A percentile compares a stretch with the other conserved stretches of the same genome.
These are phyloP conservation scores for Cheilosia vernalis DNA, from an alignment of 2,888 invertebrate species.

Conservation along the genomic window DNA sequence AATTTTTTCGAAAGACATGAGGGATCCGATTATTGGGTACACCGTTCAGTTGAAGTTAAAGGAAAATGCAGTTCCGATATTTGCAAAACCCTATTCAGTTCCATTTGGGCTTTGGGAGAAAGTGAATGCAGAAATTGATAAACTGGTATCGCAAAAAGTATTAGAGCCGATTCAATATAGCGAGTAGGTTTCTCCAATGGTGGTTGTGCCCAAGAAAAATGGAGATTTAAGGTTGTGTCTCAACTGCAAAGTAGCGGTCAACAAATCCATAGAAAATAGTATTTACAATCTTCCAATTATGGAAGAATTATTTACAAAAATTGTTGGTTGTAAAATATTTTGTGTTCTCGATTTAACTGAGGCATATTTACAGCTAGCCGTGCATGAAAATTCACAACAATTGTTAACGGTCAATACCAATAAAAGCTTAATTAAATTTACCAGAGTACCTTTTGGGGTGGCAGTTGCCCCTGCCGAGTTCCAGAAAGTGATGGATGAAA, in stretches of 20 bases:
- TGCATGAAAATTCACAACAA: neutral
- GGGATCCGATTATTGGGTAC: neutral
- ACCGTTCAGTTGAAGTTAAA: neutral
- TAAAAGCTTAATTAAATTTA: slow-evolving; percentile 20
- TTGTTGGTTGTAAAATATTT: slow-evolving; percentile 8
- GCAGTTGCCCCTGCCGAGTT: slow-evolving; percentile 50
- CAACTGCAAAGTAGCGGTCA: neutral
- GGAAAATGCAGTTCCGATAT: neutral
- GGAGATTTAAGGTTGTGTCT: neutral
- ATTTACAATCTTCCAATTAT: slow-evolving; percentile 53
- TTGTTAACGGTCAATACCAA: neutral
- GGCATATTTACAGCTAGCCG: neutral
- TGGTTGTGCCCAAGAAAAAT: slow-evolving; percentile 9
- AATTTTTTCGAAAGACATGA: slow-evolving; percentile 7
- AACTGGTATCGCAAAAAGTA: slow-evolving; percentile 1
- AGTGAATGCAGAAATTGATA: slow-evolving; percentile 10
- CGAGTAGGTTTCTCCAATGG: too few relatives aligned
- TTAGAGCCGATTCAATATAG: too few relatives aligned
- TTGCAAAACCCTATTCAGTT: too few relatives aligned
- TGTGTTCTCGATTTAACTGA: slow-evolving; percentile 35
- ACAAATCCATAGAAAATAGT: slow-evolving; percentile 38
- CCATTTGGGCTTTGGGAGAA: neutral
- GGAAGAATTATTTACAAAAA: slow-evolving; percentile 45
- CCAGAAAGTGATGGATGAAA: slow-evolving; percentile 47
- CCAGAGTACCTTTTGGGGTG: slow-evolving; percentile 53